A percentile compares a stretch with the other conserved stretches of the same genome.
Evolutionary conservation across 2,888 invertebrate species (phyloP).

Genomic region (Diplolepis rosae): DNA sequence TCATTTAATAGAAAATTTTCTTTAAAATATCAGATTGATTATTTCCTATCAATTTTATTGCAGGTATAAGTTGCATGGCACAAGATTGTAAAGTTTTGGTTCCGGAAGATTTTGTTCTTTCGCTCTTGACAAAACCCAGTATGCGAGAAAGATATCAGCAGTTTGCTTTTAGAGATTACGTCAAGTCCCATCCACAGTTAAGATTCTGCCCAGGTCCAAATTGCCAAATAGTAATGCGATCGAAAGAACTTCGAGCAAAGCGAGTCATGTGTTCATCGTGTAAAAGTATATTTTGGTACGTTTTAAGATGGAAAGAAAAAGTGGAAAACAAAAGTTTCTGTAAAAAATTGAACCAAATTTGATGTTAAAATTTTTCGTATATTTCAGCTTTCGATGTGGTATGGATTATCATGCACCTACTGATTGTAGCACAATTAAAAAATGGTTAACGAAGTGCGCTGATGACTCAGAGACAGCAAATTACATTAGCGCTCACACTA

Average conservation of each 20-base stretch:
- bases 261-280: slow-evolving; percentile 92
- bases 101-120: slow-evolving; percentile 96
- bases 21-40: too few species aligned
- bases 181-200: slow-evolving; percentile 92
- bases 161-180: slow-evolving; percentile 96
- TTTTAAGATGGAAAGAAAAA: slow-evolving; percentile 12
- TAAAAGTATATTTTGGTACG: slow-evolving; percentile 91
- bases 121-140: slow-evolving; percentile 86
- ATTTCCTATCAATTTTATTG: slow-evolving; percentile 53
- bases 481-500: slow-evolving; percentile 99
- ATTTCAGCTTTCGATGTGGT: slow-evolving; percentile 87
- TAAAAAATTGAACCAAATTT: too few species aligned
- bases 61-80: slow-evolving; percentile 98
- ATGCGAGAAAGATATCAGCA: slow-evolving; percentile 95
- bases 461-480: slow-evolving; percentile 99
- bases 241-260: slow-evolving; percentile 87
- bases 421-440: slow-evolving; percentile 94
- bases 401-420: slow-evolving; percentile 99
- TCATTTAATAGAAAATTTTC: not conserved
- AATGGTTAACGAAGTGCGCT: slow-evolving; percentile 99
- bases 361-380: too few species aligned
- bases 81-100: slow-evolving; percentile 93
- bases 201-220: slow-evolving; percentile 97
- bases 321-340: too few species aligned
- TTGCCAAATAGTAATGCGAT: slow-evolving; percentile 92